These are phyloP conservation scores for Drosophila melanogaster DNA, from an alignment of 1,140 invertebrate species.

Conservation along the genomic window Release_6_plus_ISO1_MT NC_004354.4:22990501-22991000, in stretches of 20 bases:
- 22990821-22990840: constrained; percentile 76
- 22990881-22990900: not conserved
- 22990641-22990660: constrained; percentile 84
- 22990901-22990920: constrained; percentile 11
- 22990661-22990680: constrained; percentile 80
- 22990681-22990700: constrained; percentile 83
- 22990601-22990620: not conserved
- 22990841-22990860: constrained; percentile 35
- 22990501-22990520: not conserved
- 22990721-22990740: constrained; percentile 52
- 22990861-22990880: constrained; percentile 14
- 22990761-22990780: constrained; percentile 64
- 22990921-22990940: constrained; percentile 86
- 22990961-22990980: constrained; percentile 73
- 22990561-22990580: constrained; percentile 40
- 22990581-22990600: not conserved
- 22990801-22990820: constrained; percentile 77
- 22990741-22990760: constrained; percentile 33
- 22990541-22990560: constrained; percentile 73
- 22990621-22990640: constrained; percentile 15
- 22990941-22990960: constrained; percentile 85
- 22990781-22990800: constrained; percentile 77
- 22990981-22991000: constrained; percentile 87
- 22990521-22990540: not conserved
- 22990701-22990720: constrained; percentile 65